phyloP scores from a whole-genome alignment of 2,113 vertebrate genomes.

The Myiopsitta monachus region DNA sequence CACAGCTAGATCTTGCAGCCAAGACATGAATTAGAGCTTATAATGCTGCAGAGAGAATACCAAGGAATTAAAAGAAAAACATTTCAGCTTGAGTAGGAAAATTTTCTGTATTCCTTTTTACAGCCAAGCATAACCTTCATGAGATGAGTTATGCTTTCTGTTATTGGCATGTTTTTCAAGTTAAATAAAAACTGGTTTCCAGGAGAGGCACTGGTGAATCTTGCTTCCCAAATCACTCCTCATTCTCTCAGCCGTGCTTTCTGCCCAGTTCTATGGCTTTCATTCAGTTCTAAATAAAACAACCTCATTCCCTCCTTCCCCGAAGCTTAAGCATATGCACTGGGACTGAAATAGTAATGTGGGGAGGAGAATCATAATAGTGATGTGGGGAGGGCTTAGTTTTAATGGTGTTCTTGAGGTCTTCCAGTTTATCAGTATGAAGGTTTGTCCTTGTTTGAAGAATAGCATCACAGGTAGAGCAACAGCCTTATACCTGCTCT shows the following conservation, averaged over 20 bases:
- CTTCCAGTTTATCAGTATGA: neutral
- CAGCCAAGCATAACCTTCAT: constrained; percentile 51
- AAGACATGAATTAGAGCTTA: constrained; percentile 34
- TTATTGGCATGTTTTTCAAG: constrained; percentile 49
- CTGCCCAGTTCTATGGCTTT: neutral
- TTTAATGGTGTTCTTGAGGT: neutral
- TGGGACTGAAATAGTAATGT: neutral
- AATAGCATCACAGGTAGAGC: neutral
- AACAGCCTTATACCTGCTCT: neutral
- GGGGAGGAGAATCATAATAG: neutral
- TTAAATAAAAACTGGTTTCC: constrained; percentile 49
- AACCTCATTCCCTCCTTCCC: neutral
- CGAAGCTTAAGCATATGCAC: neutral
- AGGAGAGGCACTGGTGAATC: constrained; percentile 36
- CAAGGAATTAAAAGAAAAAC: constrained; percentile 62
- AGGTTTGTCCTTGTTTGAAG: neutral
- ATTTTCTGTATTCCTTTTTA: constrained; percentile 61
- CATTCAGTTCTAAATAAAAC: neutral
- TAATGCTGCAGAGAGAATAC: constrained; percentile 41
- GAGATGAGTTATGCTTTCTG: constrained; percentile 57
- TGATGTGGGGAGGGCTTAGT: neutral
- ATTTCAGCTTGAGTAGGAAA: constrained; percentile 55
- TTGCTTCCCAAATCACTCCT: neutral
- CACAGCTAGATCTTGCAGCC: neutral
- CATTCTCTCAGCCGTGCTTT: neutral